Evolutionary conservation across 2,888 invertebrate species (phyloP).

Genomic region (Bedellia somnulentella): DNA sequence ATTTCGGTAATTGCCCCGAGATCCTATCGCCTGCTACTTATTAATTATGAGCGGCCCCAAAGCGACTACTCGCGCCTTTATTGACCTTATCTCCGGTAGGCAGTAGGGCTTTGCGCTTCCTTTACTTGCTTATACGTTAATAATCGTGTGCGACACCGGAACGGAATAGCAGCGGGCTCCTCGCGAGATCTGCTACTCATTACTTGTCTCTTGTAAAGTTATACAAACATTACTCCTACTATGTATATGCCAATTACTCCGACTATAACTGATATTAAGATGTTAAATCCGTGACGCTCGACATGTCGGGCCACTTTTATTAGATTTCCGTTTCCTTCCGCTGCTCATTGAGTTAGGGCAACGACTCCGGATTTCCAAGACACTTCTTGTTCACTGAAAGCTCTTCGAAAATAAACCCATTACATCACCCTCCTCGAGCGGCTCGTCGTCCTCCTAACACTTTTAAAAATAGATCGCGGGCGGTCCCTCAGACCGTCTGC

Average conservation of each 20-base stretch:
- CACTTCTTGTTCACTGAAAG: too few relatives aligned
- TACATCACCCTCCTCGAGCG: constrained; percentile 32
- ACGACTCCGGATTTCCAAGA: neutral
- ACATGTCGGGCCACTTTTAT: too few relatives aligned
- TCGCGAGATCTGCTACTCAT: constrained; percentile 1
- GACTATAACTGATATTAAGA: too few relatives aligned
- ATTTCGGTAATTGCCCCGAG: constrained; percentile 39
- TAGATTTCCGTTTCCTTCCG: neutral
- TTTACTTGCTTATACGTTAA: constrained; percentile 33
- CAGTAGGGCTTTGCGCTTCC: constrained; percentile 38
- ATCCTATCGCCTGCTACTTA: constrained; percentile 35
- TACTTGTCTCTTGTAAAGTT: too few relatives aligned
- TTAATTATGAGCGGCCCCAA: constrained; percentile 43
- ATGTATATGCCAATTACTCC: too few relatives aligned
- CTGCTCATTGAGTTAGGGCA: neutral
- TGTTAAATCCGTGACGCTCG: too few relatives aligned
- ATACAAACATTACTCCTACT: too few relatives aligned
- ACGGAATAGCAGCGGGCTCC: constrained; percentile 6
- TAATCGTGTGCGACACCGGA: constrained; percentile 19
- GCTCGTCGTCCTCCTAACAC: constrained; percentile 9
- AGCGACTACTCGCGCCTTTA: constrained; percentile 34
- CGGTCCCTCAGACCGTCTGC: constrained; percentile 55
- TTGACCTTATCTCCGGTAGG: constrained; percentile 55
- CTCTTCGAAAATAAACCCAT: constrained; percentile 31
- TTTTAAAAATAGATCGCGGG: constrained; percentile 44